phyloP scores from a whole-genome alignment of 2,888 invertebrate genomes.

The Pollenia labialis region DNA sequence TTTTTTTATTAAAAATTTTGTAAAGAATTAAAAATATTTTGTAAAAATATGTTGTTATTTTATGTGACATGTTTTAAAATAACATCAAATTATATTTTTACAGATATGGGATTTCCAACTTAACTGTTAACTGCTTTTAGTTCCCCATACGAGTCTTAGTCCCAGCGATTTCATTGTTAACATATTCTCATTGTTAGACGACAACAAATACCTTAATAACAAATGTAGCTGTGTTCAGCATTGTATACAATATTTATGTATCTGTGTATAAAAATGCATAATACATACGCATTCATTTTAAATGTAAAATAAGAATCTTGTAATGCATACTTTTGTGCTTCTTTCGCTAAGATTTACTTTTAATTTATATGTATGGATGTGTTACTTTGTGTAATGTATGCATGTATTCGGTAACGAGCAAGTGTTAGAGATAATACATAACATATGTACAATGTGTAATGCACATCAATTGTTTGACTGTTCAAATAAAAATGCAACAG shows the following conservation, averaged over 20 bases:
- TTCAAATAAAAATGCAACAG: slow-evolving; percentile 45
- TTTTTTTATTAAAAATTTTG: too few species aligned
- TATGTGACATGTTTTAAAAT: too few species aligned
- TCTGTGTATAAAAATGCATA: background rate
- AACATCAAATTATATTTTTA: too few species aligned
- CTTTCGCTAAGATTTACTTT: slow-evolving; percentile 10
- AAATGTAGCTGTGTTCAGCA: background rate
- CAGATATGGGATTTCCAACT: too few species aligned
- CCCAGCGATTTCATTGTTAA: background rate
- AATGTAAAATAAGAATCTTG: slow-evolving; percentile 54
- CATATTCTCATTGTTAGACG: slow-evolving; percentile 17
- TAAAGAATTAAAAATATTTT: too few species aligned
- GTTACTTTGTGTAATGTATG: background rate
- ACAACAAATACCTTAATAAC: slow-evolving; percentile 18
- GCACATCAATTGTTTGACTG: slow-evolving; percentile 37
- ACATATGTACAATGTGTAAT: slow-evolving; percentile 2
- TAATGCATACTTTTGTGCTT: slow-evolving; percentile 54
- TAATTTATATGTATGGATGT: slow-evolving; percentile 6
- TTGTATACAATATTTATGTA: background rate
- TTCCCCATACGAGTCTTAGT: too few species aligned
- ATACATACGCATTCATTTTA: slow-evolving; percentile 49
- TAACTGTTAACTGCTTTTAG: too few species aligned
- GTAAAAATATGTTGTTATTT: too few species aligned
- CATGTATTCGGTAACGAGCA: background rate
- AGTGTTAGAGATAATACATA: background rate